These are phyloP conservation scores for Corythaixoides concolor DNA, from an alignment of 2,113 vertebrate genomes.

Conservation along the genomic window DNA sequence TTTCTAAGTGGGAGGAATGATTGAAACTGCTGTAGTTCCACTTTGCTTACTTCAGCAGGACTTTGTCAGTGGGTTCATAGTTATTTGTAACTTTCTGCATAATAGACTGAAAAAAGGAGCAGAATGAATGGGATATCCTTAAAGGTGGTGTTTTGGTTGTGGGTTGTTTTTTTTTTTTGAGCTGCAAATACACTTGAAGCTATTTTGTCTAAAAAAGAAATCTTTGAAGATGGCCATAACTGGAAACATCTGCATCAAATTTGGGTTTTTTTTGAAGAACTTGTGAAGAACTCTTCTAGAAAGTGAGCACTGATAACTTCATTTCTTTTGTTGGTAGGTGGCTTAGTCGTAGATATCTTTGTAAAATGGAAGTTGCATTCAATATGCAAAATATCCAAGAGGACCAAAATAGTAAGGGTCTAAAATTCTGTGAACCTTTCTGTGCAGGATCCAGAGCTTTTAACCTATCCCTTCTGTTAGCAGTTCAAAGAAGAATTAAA, in stretches of 20 bases:
- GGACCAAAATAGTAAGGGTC: not conserved
- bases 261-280: not conserved
- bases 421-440: not conserved
- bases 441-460: not conserved
- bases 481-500: not conserved
- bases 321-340: not conserved
- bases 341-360: not conserved
- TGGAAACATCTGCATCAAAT: not conserved
- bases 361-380: not conserved
- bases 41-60: not conserved
- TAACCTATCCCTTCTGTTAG: not conserved
- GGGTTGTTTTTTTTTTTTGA: not conserved
- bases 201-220: not conserved
- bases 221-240: not conserved
- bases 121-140: not conserved
- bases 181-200: not conserved
- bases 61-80: not conserved
- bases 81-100: not conserved
- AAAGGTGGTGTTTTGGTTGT: too few species aligned
- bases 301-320: not conserved
- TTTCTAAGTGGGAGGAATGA: not conserved
- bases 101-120: not conserved
- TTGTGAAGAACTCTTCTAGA: not conserved
- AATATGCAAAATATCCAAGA: not conserved
- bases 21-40: not conserved